Evolutionary conservation across 2,797 vertebrate species (phyloP), one percentile per base, ranked within the genome.

Genomic region (Chelmon rostratus): DNA sequence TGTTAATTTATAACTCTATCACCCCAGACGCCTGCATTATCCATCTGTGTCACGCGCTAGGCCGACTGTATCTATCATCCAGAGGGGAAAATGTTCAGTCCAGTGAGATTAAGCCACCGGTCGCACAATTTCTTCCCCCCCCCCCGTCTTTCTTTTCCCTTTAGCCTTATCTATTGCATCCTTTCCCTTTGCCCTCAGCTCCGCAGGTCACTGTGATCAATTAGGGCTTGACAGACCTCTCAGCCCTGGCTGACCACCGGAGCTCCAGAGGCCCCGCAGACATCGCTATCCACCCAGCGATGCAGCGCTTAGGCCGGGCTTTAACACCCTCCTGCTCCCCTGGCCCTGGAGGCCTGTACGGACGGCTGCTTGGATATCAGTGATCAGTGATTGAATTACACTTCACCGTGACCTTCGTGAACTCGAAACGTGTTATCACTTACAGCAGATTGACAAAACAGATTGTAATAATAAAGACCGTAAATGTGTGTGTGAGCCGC

Each of bases 1-100:
- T 97, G 97, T 97, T 98, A 97, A 98, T 98, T 97, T 98, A 98
- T 97, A 97, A 97, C 96, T 96, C 97, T 96, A 96, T 96, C 96
- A 95, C 95, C 96, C 96, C 93, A 91, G 96, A 96, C 92, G 96
- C 96, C 91, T 92, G 95, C 81, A 96, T 96, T 96, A 98, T 98
- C 97, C 96, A 97, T 98, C 97, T 98, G 96, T 97, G 97, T 98
- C 97, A 98, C 95, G 92, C 81, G 88, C 96, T 95, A 94, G 96
- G 96, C 96, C 95, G 92, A 94, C 96, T 93, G 95, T 95, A 98
- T 98, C 97, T 96, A 98, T 98, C 97, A 98, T 96, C 97, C 95
- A 59, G 77, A 6, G 83, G 85, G 88, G 71, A 64, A 87, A 88
- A 90, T 71, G 85, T 79, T 81, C 81, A 59, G 79, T 90, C 88